Evolutionary conservation across 2,113 vertebrate species (phyloP).

Genomic region (Rhinichthys klamathensis): DNA sequence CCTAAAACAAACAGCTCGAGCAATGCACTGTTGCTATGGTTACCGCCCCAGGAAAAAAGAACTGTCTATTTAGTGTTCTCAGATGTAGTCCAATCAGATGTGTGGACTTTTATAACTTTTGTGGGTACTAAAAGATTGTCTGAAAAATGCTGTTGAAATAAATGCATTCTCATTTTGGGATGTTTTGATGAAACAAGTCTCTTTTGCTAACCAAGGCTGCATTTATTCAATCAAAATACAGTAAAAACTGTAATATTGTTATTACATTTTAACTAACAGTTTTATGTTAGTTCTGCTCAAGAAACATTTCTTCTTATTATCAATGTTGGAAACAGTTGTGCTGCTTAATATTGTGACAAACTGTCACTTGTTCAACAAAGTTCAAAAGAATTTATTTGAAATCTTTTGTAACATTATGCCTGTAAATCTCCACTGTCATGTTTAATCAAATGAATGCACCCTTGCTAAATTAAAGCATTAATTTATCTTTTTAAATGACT

Average conservation of each 20-base stretch:
- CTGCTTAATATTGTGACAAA: neutral
- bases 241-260: no score
- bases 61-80: neutral
- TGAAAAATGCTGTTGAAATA: neutral
- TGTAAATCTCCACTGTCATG: neutral
- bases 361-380: neutral
- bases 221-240: no score
- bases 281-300: neutral
- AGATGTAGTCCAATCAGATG: neutral
- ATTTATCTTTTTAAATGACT: no score
- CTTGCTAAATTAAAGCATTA: neutral
- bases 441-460: neutral
- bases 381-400: neutral
- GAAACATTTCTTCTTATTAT: neutral
- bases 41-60: neutral
- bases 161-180: neutral
- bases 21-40: constrained; percentile 19
- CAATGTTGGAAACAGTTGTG: no score
- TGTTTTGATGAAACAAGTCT: neutral
- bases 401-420: neutral
- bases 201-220: neutral
- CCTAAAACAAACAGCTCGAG: neutral
- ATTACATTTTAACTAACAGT: neutral
- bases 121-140: neutral
- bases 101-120: constrained; percentile 10